A percentile compares a stretch with the other conserved stretches of the same genome.
Conservation (phyloP, 2,888 invertebrate species). For the Ceramica pisi region DNA sequence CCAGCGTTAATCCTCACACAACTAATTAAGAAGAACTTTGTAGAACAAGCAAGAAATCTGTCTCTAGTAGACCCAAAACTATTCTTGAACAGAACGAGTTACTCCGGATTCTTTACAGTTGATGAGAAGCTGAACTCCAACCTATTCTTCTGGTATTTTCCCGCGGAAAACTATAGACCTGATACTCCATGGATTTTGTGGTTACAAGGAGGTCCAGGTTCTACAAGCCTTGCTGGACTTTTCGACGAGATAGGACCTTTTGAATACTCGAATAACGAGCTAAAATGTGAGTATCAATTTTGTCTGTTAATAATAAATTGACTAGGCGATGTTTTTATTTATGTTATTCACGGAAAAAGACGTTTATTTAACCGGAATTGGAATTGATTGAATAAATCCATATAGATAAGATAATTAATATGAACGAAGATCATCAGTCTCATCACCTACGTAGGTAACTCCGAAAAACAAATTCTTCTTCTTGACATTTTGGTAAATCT, state of each 20-base stretch:
- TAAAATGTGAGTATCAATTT: conserved; percentile 75
- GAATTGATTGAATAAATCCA: conserved; percentile 3
- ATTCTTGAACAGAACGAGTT: conserved; percentile 84
- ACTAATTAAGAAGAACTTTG: conserved; percentile 73
- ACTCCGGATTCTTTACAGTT: conserved; percentile 92
- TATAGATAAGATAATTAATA: background rate
- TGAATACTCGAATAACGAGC: conserved; percentile 62
- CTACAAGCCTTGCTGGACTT: conserved; percentile 90
- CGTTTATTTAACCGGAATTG: background rate
- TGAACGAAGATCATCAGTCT: background rate
- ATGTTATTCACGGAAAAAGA: conserved; percentile 12
- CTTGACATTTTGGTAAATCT: background rate
- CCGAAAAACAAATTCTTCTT: conserved; percentile 6
- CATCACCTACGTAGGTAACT: background rate
- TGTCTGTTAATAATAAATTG: background rate
- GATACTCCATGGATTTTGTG: conserved; percentile 94
- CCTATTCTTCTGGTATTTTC: conserved; percentile 96
- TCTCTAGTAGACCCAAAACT: conserved; percentile 76
- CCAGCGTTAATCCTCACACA: conserved; percentile 79
- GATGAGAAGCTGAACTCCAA: conserved; percentile 93
- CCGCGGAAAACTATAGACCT: conserved; percentile 81
- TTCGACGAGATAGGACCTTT: conserved; percentile 86
- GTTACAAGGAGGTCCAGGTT: conserved; percentile 97
- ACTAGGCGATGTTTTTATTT: background rate
- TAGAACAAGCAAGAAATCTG: conserved; percentile 73